These are phyloP conservation scores for Caenorhabditis japonica DNA, from an alignment of 2,888 invertebrate species.

Conservation along the genomic window DNA sequence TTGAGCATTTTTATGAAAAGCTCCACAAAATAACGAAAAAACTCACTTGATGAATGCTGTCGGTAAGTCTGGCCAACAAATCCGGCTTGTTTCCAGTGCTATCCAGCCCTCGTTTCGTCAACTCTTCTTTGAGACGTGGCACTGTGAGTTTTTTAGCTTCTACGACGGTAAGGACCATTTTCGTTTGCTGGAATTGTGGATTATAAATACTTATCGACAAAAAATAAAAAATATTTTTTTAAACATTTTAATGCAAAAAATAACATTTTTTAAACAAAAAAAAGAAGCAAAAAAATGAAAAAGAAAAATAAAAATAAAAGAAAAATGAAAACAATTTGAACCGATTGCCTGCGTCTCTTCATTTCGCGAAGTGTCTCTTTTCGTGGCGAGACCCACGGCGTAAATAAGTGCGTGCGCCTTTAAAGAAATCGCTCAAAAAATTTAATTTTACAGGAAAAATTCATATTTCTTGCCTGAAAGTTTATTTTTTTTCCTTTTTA, in stretches of 20 bases:
- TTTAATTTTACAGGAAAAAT: neutral
- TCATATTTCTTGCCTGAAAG: no score
- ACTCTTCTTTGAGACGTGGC: conserved; percentile 63
- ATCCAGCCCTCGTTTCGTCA: conserved; percentile 58
- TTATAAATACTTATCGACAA: no score
- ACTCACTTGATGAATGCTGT: conserved; percentile 47
- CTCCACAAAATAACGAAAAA: no score
- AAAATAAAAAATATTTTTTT: conserved; percentile 7
- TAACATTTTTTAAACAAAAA: conserved; percentile 2
- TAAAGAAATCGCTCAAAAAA: conserved; percentile 5
- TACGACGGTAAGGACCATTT: conserved; percentile 35
- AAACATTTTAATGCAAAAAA: neutral
- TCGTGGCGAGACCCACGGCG: conserved; percentile 23
- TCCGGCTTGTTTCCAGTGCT: conserved; percentile 64
- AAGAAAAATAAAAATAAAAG: neutral
- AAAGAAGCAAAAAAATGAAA: neutral
- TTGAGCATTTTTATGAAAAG: neutral
- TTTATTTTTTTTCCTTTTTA: conserved; percentile 2
- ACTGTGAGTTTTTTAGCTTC: conserved; percentile 55
- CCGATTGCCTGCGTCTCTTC: conserved; percentile 30
- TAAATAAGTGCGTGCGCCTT: conserved; percentile 30
- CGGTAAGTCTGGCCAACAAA: conserved; percentile 58
- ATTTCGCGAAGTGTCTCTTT: conserved; percentile 2
- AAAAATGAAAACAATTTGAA: neutral
- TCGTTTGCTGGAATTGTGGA: no score